Percentiles rank a stretch among this genome's conserved stretches.
phyloP scores from a whole-genome alignment of 2,888 invertebrate genomes.

The Parnassius orleans region DNA sequence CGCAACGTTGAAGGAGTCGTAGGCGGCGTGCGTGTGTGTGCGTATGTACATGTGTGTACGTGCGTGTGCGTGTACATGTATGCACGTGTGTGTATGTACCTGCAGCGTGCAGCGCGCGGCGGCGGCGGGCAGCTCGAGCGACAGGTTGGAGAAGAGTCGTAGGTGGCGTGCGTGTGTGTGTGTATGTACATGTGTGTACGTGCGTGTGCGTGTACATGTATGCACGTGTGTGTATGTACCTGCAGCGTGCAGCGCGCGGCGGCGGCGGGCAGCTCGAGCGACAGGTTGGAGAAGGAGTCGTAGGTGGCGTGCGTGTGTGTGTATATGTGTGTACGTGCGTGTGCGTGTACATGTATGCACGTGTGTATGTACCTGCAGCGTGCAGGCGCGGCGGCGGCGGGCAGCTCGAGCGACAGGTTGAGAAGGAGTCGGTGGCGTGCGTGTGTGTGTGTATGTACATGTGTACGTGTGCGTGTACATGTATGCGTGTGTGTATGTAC shows the following conservation, averaged over 20 bases:
- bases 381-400: conserved; percentile 82
- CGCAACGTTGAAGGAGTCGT: no score
- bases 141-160: conserved; percentile 94
- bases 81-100: conserved; percentile 46
- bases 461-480: not conserved
- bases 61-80: not conserved
- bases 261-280: conserved; percentile 86
- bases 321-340: not conserved
- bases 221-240: no score
- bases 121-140: conserved; percentile 86
- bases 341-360: not conserved
- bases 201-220: not conserved
- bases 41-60: not conserved
- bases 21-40: not conserved
- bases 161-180: conserved; percentile 78
- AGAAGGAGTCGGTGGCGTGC: conserved; percentile 90
- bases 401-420: conserved; percentile 90
- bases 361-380: conserved; percentile 69
- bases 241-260: conserved; percentile 83
- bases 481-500: no score
- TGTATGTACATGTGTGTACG: not conserved
- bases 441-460: no score
- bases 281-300: conserved; percentile 92
- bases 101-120: conserved; percentile 83
- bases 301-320: conserved; percentile 82